These are phyloP conservation scores for Diacarnus erythraeanus DNA, from an alignment of 37 sponge, comb jelly and placozoan genomes.

Conservation along the genomic window DNA sequence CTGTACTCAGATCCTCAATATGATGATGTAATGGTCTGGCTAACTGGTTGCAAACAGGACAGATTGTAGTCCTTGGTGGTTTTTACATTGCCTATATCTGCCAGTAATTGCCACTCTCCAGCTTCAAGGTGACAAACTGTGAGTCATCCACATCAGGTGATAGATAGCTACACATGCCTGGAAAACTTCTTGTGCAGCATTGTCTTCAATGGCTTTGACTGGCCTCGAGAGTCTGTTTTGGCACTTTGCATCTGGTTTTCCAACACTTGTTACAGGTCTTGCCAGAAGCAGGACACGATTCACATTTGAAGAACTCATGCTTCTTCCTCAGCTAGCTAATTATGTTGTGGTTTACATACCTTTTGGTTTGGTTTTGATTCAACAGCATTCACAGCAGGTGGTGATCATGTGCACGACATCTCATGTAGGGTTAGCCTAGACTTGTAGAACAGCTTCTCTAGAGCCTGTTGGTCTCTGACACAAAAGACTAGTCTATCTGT, in stretches of 20 bases:
- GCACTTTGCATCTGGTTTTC: slow-evolving; percentile 39
- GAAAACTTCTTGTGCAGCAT: slow-evolving; percentile 19
- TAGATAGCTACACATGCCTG: background rate
- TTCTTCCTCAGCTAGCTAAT: slow-evolving; percentile 22
- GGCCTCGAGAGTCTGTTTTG: background rate
- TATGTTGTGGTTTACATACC: background rate
- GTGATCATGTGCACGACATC: slow-evolving; percentile 37
- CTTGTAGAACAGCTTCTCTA: slow-evolving; percentile 33
- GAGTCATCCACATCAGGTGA: slow-evolving; percentile 22
- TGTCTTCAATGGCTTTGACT: slow-evolving; percentile 12
- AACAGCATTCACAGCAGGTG: background rate
- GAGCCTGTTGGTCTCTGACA: slow-evolving; percentile 5
- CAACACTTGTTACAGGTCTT: slow-evolving; percentile 52
- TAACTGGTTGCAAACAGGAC: background rate
- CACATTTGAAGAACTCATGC: slow-evolving; percentile 25
- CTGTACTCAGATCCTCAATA: slow-evolving; percentile 35
- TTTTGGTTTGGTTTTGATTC: background rate
- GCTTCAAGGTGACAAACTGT: slow-evolving; percentile 32
- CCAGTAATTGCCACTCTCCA: slow-evolving; percentile 28
- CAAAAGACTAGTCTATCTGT: slow-evolving; percentile 44
- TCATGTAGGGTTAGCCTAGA: slow-evolving; percentile 1
- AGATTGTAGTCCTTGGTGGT: slow-evolving; percentile 5
- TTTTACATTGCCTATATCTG: slow-evolving; percentile 44
- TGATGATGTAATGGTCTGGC: slow-evolving; percentile 2
- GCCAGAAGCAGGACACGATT: slow-evolving; percentile 61